Evolutionary conservation across 2,797 vertebrate species (phyloP), one percentile per base, ranked within the genome.

Genomic region (Gallinago solitaria): DNA sequence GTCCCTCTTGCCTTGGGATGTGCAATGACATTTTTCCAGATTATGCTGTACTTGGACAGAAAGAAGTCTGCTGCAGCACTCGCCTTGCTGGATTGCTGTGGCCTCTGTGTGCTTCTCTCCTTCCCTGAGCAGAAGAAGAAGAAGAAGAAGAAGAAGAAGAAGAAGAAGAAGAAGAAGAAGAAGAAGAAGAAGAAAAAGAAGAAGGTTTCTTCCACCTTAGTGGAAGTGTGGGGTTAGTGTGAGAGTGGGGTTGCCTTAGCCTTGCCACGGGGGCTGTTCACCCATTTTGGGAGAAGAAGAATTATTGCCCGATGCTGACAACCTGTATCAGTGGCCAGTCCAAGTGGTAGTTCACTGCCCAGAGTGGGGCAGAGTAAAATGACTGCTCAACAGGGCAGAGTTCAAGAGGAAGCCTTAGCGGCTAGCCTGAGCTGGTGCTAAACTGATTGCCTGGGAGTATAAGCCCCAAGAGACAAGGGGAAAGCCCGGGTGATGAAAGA

Each of bases 1-100:
- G 91, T 88, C 56, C 33, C 35, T 82, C 68, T 90, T 68, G 79
- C 87, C 73, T 95, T 81, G 75, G 71, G 90, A 94, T 33, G 35
- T 86, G 35, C 41, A 61, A 6, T 79, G 91, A 89, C 83, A 77
- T 78, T 93, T 84, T 83, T 87, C 60, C 87, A 92, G 47, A 54
- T 54, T 45, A 17, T 76, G 59, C 54, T 80, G 39, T 65, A 69
- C 51, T 68, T 80, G 47, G 43, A 51, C 74, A 80, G 95, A 92
- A 47, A 24, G 59, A n/a, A 87, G n/a, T 7, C 64, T 83, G 64
- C 41, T 57, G 23, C 73, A 76, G 64, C 30, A 10, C 57, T 70
- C 0, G 0, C n/a, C 3, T 1, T 43, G 54, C 79, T 2, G 8
- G 30, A 4, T 35, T 54, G 51, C 27, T 14, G 32, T 18, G 68